Conservation (phyloP, 1,140 invertebrate genomes). For the Nixonia krombeini region DNA sequence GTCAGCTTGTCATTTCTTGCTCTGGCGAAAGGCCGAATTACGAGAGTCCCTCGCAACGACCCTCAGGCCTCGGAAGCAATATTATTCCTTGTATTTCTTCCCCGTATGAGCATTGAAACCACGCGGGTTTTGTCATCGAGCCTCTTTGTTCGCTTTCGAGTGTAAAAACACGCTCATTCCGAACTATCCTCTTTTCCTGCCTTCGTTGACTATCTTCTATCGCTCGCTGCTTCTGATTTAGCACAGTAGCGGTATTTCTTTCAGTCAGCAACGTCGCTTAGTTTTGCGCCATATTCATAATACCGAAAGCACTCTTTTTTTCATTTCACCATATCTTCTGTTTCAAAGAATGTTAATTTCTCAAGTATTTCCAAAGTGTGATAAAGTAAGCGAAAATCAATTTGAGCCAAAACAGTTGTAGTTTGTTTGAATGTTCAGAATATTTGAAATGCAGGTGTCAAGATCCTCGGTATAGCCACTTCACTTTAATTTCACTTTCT, state of each 20-base stretch:
- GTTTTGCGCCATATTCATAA: too few relatives aligned
- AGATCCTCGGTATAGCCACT: too few relatives aligned
- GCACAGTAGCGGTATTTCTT: conserved; percentile 17
- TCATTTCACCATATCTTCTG: too few relatives aligned
- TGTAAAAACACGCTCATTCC: conserved; percentile 57
- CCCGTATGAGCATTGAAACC: conserved; percentile 52
- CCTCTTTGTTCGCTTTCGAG: conserved; percentile 60
- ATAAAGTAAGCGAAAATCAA: too few relatives aligned
- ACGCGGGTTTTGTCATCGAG: conserved; percentile 62
- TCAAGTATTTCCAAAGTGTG: too few relatives aligned
- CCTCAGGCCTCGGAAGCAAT: conserved; percentile 38
- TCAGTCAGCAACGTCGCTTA: too few relatives aligned
- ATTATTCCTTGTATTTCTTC: conserved; percentile 57
- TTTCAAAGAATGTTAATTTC: too few relatives aligned
- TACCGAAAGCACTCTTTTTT: too few relatives aligned
- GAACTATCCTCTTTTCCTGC: conserved; percentile 45
- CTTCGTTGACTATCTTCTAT: conserved; percentile 29
- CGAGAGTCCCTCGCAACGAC: conserved; percentile 36
- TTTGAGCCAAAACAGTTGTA: too few relatives aligned
- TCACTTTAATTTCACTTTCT: too few relatives aligned
- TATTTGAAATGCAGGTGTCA: too few relatives aligned
- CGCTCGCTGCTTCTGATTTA: conserved; percentile 34
- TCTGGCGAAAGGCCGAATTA: conserved; percentile 49
- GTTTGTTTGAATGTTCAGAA: too few relatives aligned
- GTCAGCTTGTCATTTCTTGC: conserved; percentile 1